Base-by-base conservation (phyloP, 2,113 vertebrate species). In the Esox niger region DNA sequence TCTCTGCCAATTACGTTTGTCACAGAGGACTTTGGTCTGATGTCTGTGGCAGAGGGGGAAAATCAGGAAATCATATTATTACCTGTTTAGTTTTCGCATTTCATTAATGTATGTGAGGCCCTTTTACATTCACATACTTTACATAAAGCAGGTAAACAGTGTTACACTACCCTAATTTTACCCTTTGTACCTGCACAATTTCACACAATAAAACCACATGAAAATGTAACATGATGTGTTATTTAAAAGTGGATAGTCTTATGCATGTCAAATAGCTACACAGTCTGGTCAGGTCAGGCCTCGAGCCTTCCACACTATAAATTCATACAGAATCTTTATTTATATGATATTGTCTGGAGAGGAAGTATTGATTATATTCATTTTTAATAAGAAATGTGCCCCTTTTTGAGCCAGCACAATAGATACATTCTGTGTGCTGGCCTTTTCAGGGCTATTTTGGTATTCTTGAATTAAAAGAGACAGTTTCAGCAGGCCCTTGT, bases 1-100 rank as follows among this genome's bases (percentile, higher is more conserved):
- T 21, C 55, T n/a, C 57, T 32, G 29, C 17, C 4, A 59, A 59
- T 59, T 31, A 59, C 31, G 26, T 57, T 57, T 25, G 57, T 59
- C 57, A 59, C 57, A 59, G 27, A 59, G 17, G 29, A n/a, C 27
- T 74, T 77, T 65, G 71, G 71, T 69, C 27, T 54, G 27, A 35
- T 65, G 46, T 66, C 17, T 30, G 25, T 35, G 62, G 70, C 57
- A 59, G 58, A 56, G 64, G 25, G 29, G 38, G 57, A 59, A n/a
- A 62, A 43, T 30, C 55, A 57, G 63, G 30, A 47, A 59, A 68
- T 59, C 26, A 30, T 52, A 52, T 30, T 43, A 70, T 26, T 30
- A 8, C 15, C 29, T 59, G 5, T 43, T 43, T 31, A 30, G 29
- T 31, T 59, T 30, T 59, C 27, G 2, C 27, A 8, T 59, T 58